These are phyloP conservation scores for Chrysina gloriosa DNA, from an alignment of 2,888 invertebrate genomes.

Conservation along the genomic window DNA sequence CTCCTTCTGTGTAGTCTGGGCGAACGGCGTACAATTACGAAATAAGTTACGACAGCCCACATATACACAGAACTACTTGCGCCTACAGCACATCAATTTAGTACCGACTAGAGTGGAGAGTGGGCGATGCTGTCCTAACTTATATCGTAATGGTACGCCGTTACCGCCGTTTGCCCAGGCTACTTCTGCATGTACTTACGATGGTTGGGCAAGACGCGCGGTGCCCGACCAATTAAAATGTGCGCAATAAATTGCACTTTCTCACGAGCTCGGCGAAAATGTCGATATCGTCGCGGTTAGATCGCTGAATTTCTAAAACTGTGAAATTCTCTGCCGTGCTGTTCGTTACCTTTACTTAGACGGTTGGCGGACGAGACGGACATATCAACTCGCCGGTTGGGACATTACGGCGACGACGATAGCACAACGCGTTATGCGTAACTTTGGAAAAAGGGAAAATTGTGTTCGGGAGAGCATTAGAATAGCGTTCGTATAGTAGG, in stretches of 20 bases:
- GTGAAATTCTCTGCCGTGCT: conserved; percentile 28
- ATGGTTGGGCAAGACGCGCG: not conserved
- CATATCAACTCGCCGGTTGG: conserved; percentile 18
- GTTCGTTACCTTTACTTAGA: not conserved
- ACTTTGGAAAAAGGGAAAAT: not conserved
- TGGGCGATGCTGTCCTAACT: no score
- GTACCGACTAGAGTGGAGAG: no score
- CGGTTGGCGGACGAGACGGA: not conserved
- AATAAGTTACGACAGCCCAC: no score
- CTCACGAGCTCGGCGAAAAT: not conserved
- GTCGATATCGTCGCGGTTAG: conserved; percentile 6
- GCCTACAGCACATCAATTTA: no score
- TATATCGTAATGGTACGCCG: no score
- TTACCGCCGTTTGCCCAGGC: no score
- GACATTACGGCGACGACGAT: conserved; percentile 22
- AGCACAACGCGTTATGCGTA: conserved; percentile 7
- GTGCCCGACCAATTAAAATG: conserved; percentile 22
- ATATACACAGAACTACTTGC: no score
- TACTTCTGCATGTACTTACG: no score
- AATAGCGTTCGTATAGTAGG: no score
- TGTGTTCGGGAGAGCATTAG: no score
- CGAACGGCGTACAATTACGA: no score
- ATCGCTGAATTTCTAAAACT: conserved; percentile 26
- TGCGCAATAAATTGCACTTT: conserved; percentile 28
- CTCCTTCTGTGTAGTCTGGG: no score